Base-by-base conservation (phyloP, 1,140 invertebrate genomes). In the Ctenoplectra terminalis region DNA sequence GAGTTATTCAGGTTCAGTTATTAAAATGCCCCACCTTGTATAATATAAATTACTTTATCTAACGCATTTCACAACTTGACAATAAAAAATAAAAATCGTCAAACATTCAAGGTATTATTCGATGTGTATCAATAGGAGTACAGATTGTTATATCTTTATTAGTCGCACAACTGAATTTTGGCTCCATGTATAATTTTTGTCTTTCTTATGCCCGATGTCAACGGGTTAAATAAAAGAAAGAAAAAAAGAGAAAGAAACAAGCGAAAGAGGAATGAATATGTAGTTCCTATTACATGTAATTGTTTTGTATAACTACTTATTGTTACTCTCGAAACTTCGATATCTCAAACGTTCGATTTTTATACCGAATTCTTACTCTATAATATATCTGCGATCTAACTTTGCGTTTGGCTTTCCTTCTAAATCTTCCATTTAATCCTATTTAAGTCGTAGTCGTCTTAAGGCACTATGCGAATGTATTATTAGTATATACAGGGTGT, bases 401-500 rank as follows among this genome's bases (percentile, higher is more conserved):
- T 48, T 72, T 46, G 37, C 34, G 29, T 81, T 81, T 81, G 78
- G 60, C 50, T 66, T 46, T 81, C 23, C 43, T 56, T 46, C 13
- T 40, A 54, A 64, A 48, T 54, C 5, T 23, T 37, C n/a, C 29
- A 4, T 48, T 74, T 80, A 64, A 73, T 52, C 1, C 78, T 81
- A 81, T 58, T 56, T 74, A 81, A 81, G 71, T 81, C 71, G 58
- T 81, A 75, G 6, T 74, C 29, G 40, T 64, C 17, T 81, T 46
- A 74, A 81, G 78, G 71, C 71, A 74, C 78, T 17, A 48, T 64
- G 31, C 48, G 29, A 66, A 64, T 67, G n/a, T 58, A 37, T 20
- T 66, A 48, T 67, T 48, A 67, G n/a, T n/a, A n/a, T n/a, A n/a
- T 9, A 26, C 26, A 46, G n/a, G 26, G n/a, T 40, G n/a, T 66